phyloP scores from a whole-genome alignment of 2,797 vertebrate genomes.

The Ficedula albicollis region DNA sequence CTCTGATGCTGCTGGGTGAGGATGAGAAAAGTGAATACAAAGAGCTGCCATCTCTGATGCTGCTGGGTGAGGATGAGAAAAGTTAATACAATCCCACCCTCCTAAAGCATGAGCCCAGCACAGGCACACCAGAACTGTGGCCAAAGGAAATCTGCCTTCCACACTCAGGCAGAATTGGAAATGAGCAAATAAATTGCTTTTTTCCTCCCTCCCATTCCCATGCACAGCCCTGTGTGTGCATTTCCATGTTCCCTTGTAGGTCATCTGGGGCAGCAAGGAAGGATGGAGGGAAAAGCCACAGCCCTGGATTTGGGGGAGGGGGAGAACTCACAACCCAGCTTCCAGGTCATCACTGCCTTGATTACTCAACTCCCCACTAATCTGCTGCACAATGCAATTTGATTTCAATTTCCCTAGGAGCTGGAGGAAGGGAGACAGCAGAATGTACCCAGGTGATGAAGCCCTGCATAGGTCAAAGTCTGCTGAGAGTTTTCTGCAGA shows the following conservation, averaged over 20 bases:
- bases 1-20: neutral
- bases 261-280: neutral
- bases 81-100: neutral
- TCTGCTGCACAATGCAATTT: constrained; percentile 10
- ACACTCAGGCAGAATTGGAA: neutral
- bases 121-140: neutral
- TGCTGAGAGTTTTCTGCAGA: neutral
- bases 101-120: neutral
- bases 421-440: neutral
- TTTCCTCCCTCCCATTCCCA: neutral
- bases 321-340: neutral
- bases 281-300: neutral
- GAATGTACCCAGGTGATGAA: neutral
- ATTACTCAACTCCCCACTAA: neutral
- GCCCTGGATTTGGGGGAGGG: neutral
- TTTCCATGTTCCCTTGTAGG: neutral
- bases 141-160: neutral
- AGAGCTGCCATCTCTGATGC: neutral
- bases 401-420: constrained; percentile 18
- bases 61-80: neutral
- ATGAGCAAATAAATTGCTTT: neutral
- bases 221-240: neutral
- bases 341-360: neutral
- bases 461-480: neutral
- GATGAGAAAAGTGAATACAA: neutral